Evolutionary conservation across 2,888 invertebrate species (phyloP).

Genomic region (Augiades crinisus): DNA sequence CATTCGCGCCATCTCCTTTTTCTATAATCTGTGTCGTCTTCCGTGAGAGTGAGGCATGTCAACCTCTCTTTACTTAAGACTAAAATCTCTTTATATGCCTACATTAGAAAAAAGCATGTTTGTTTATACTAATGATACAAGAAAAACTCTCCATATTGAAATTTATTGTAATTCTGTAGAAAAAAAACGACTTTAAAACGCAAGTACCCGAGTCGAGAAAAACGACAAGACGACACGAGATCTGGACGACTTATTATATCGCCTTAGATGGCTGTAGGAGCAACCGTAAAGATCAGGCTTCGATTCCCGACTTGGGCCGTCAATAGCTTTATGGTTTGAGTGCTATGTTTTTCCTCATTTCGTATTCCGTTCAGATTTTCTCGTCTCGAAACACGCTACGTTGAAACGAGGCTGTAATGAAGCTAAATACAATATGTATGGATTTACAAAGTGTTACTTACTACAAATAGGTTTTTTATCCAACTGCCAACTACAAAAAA

Average conservation of each 20-base stretch:
- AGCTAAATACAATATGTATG: constrained; percentile 24
- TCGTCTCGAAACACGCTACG: constrained; percentile 28
- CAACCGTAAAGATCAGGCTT: constrained; percentile 41
- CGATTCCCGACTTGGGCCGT: constrained; percentile 39
- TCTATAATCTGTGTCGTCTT: neutral
- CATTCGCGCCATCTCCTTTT: neutral
- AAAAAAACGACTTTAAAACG: constrained; percentile 17
- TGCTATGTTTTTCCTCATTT: constrained; percentile 42
- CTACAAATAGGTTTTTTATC: constrained; percentile 21
- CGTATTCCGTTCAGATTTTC: constrained; percentile 42
- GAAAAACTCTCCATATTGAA: constrained; percentile 1
- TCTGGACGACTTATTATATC: constrained; percentile 37
- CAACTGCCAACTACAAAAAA: constrained; percentile 10
- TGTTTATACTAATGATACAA: constrained; percentile 9
- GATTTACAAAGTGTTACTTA: constrained; percentile 20
- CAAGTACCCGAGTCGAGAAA: constrained; percentile 8
- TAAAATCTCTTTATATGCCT: neutral
- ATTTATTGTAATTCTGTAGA: constrained; percentile 15
- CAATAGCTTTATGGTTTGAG: constrained; percentile 35
- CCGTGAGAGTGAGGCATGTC: neutral
- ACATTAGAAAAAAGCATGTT: neutral
- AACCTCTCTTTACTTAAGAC: neutral
- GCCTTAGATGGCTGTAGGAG: constrained; percentile 36
- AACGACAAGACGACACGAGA: constrained; percentile 22
- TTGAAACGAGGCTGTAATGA: constrained; percentile 17